Percentiles rank a stretch among this genome's conserved stretches.
phyloP scores from a whole-genome alignment of 2,113 vertebrate genomes.

The Mastomys coucha region DNA sequence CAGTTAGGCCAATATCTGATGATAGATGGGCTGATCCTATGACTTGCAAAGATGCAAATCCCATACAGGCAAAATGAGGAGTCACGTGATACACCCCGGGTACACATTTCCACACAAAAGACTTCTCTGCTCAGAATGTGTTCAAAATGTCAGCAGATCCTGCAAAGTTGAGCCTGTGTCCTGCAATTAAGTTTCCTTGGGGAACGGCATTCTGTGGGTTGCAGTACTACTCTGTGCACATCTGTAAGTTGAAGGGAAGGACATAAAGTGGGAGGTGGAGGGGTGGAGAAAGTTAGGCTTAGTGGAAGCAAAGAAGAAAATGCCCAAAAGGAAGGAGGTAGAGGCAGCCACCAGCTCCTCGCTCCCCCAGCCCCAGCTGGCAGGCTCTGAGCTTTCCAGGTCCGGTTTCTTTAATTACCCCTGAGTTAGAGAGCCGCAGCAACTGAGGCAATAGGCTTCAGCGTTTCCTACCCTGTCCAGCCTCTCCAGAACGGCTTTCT shows the following conservation, averaged over 20 bases:
- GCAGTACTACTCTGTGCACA: background rate
- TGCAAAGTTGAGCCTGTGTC: slow-evolving; percentile 68
- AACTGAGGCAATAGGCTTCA: background rate
- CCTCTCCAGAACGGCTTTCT: slow-evolving; percentile 51
- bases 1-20: slow-evolving; percentile 79
- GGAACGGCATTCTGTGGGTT: slow-evolving; percentile 65
- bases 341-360: background rate
- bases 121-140: slow-evolving; percentile 44
- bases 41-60: slow-evolving; percentile 71
- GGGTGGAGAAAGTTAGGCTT: background rate
- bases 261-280: rapidly evolving
- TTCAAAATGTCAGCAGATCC: slow-evolving; percentile 65
- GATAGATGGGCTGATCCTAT: slow-evolving; percentile 75
- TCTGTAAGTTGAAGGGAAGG: background rate
- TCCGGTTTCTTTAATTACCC: background rate
- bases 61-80: slow-evolving; percentile 52
- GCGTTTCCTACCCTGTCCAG: background rate
- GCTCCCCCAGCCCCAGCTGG: background rate
- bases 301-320: background rate
- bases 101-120: slow-evolving; percentile 39
- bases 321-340: slow-evolving; percentile 34
- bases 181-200: slow-evolving; percentile 72
- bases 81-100: background rate
- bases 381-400: background rate
- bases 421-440: background rate